These are phyloP conservation scores for Habrosyne pyritoides DNA, from an alignment of 2,888 invertebrate genomes.

Conservation along the genomic window DNA sequence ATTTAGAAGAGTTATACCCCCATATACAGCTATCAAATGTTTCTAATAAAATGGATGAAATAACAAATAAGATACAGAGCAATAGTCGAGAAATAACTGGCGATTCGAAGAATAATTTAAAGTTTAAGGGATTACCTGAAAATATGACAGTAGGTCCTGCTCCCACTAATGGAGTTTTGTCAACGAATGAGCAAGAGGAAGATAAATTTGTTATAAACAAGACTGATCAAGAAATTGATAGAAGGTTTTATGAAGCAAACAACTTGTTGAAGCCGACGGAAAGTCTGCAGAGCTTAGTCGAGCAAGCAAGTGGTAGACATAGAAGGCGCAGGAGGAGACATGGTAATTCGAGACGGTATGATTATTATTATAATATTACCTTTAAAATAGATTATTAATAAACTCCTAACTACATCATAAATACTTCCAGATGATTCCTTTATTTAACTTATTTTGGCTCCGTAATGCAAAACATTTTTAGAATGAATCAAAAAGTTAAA, in stretches of 20 bases:
- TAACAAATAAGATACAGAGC: slow-evolving; percentile 81
- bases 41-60: slow-evolving; percentile 74
- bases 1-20: slow-evolving; percentile 73
- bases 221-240: slow-evolving; percentile 48
- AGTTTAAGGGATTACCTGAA: slow-evolving; percentile 72
- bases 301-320: slow-evolving; percentile 49
- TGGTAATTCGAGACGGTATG: slow-evolving; percentile 74
- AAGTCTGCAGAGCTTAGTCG: slow-evolving; percentile 67
- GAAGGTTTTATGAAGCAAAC: slow-evolving; percentile 52
- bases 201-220: slow-evolving; percentile 56
- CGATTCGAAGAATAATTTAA: slow-evolving; percentile 74
- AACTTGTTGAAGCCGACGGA: slow-evolving; percentile 69
- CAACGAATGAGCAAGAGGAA: slow-evolving; percentile 67
- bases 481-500: no score
- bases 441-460: no score
- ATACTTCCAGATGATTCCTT: no score
- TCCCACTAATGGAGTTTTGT: slow-evolving; percentile 73
- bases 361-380: slow-evolving; percentile 5
- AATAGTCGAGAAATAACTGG: slow-evolving; percentile 82
- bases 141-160: slow-evolving; percentile 75
- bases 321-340: slow-evolving; percentile 67
- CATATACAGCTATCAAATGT: slow-evolving; percentile 67
- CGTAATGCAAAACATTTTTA: no score
- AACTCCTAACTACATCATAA: no score
- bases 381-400: background rate